These are phyloP conservation scores for Adela reaumurella DNA, from an alignment of 2,888 invertebrate genomes.

Conservation along the genomic window DNA sequence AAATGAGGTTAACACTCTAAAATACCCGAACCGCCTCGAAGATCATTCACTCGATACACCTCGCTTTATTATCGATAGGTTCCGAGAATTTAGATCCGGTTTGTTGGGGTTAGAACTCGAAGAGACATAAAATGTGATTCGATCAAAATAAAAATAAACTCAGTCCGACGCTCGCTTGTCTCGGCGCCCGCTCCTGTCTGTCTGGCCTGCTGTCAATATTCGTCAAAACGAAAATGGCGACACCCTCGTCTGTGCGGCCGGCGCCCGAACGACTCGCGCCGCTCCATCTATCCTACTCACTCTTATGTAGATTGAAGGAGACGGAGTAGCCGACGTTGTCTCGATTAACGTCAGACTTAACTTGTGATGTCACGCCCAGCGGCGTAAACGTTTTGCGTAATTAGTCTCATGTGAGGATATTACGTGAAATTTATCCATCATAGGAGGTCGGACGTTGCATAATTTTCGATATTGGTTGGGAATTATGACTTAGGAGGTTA, in stretches of 20 bases:
- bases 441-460: constrained; percentile 26
- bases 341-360: constrained; percentile 45
- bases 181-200: constrained; percentile 39
- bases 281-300: constrained; percentile 23
- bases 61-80: constrained; percentile 1
- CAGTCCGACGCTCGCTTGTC: constrained; percentile 37
- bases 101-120: constrained; percentile 10
- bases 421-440: constrained; percentile 7
- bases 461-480: constrained; percentile 27
- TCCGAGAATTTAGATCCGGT: constrained; percentile 3
- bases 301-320: constrained; percentile 23
- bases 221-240: constrained; percentile 72
- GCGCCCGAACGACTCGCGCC: constrained; percentile 35
- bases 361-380: constrained; percentile 58
- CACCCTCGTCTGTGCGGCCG: constrained; percentile 37
- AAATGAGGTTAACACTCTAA: constrained; percentile 46
- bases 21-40: constrained; percentile 26
- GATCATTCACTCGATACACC: constrained; percentile 30
- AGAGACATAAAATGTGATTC: constrained; percentile 36
- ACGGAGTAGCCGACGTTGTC: constrained; percentile 32
- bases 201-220: constrained; percentile 67
- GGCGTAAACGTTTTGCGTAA: constrained; percentile 56
- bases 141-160: constrained; percentile 51
- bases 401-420: constrained; percentile 35
- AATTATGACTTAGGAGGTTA: constrained; percentile 25